These are phyloP conservation scores for Adrianichthys oophorus DNA, from an alignment of 2,797 vertebrate species.

Conservation along the genomic window DNA sequence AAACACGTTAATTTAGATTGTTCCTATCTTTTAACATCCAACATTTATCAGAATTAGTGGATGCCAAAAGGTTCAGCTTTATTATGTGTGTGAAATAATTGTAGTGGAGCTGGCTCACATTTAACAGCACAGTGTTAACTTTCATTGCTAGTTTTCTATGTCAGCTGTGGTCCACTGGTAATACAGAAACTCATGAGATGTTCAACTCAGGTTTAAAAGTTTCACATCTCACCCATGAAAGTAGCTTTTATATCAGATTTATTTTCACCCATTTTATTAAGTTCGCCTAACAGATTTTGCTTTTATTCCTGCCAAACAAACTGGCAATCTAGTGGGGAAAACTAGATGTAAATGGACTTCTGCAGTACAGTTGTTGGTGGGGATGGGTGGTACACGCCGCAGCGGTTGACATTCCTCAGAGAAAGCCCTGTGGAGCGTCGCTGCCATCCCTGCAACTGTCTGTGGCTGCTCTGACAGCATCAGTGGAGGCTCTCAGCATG, in stretches of 20 bases:
- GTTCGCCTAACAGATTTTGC: too few relatives aligned
- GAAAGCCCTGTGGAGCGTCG: constrained; percentile 47
- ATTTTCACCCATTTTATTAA: too few relatives aligned
- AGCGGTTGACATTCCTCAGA: constrained; percentile 60
- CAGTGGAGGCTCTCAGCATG: constrained; percentile 40
- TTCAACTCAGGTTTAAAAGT: too few relatives aligned
- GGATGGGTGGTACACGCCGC: constrained; percentile 56
- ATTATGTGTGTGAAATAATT: not conserved
- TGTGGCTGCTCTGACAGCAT: constrained; percentile 46
- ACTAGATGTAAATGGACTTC: constrained; percentile 35
- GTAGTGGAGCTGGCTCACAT: constrained; percentile 21
- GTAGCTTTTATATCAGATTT: too few relatives aligned
- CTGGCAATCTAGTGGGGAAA: constrained; percentile 10
- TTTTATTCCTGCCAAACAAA: not conserved
- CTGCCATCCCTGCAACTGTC: constrained; percentile 36
- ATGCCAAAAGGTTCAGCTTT: constrained; percentile 8
- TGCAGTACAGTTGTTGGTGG: constrained; percentile 31
- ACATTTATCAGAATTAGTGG: not conserved
- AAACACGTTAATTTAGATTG: too few relatives aligned
- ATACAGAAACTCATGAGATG: not conserved
- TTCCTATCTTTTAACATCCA: too few relatives aligned
- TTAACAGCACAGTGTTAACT: constrained; percentile 31
- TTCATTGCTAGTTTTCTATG: constrained; percentile 47
- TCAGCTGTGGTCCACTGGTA: constrained; percentile 14
- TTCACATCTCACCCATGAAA: too few relatives aligned